These are phyloP conservation scores for Vanacampus margaritifer DNA, from an alignment of 2,113 vertebrate species.

Conservation along the genomic window DNA sequence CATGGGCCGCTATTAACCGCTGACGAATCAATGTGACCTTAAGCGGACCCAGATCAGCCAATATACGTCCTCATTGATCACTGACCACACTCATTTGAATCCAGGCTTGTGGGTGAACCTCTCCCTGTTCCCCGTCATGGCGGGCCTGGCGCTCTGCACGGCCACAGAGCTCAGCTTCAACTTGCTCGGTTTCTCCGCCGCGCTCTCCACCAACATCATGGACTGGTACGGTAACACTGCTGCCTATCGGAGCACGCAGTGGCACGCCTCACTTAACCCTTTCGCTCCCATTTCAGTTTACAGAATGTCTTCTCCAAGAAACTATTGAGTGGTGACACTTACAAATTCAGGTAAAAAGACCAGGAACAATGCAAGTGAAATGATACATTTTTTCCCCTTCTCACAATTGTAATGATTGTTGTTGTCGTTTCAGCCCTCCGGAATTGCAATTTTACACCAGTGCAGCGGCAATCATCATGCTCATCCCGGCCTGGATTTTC, in stretches of 20 bases:
- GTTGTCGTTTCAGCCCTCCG: conserved; percentile 75
- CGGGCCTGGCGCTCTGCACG: conserved; percentile 87
- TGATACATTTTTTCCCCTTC: neutral
- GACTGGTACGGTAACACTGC: conserved; percentile 80
- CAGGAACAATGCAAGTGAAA: neutral
- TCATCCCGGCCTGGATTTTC: conserved; percentile 91
- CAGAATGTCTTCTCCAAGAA: conserved; percentile 98
- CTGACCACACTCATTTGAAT: neutral
- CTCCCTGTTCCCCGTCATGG: conserved; percentile 91
- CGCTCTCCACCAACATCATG: conserved; percentile 96
- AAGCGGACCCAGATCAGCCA: too few species aligned
- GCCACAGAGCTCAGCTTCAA: conserved; percentile 93
- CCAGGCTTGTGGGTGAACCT: conserved; percentile 90
- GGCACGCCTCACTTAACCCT: conserved; percentile 2
- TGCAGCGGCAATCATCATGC: conserved; percentile 87
- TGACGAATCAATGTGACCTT: too few species aligned
- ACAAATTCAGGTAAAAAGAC: conserved; percentile 84
- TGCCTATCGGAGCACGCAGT: too few species aligned
- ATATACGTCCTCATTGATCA: too few species aligned
- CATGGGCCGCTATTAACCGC: too few species aligned
- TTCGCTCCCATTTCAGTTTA: conserved; percentile 72
- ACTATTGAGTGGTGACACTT: conserved; percentile 92
- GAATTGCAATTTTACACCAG: conserved; percentile 97
- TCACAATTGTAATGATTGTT: neutral
- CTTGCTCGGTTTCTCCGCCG: conserved; percentile 89